These are phyloP conservation scores for Tapirus terrestris DNA, from an alignment of 2,113 vertebrate species.

Conservation along the genomic window DNA sequence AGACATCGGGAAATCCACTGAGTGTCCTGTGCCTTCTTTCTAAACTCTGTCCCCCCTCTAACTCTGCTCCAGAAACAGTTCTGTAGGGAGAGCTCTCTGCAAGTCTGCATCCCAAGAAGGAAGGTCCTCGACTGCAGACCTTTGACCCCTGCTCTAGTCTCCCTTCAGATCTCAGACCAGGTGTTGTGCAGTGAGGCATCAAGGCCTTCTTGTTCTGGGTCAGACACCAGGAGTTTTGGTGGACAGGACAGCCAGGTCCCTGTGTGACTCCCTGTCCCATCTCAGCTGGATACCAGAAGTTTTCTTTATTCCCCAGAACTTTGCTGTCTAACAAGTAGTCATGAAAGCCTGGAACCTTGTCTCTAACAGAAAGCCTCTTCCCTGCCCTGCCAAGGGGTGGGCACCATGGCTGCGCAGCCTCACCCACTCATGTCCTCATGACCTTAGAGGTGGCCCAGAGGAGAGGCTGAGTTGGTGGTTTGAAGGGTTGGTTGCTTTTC, in stretches of 20 bases:
- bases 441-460: not conserved
- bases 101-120: not conserved
- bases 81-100: not conserved
- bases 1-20: not conserved
- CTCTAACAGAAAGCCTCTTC: not conserved
- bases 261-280: not conserved
- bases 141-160: not conserved
- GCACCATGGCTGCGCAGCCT: accelerated
- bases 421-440: accelerated
- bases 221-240: not conserved
- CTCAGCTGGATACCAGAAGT: not conserved
- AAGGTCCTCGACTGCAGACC: not conserved
- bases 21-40: not conserved
- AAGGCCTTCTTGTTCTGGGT: not conserved
- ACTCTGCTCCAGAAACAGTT: not conserved
- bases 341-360: not conserved
- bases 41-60: not conserved
- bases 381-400: not conserved
- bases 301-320: not conserved
- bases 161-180: not conserved
- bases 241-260: not conserved
- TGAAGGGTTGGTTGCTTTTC: not conserved
- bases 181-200: not conserved
- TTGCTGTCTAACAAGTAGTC: not conserved
- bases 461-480: not conserved